phyloP scores from a whole-genome alignment of 2,888 invertebrate genomes.

The Pyralis farinalis region DNA sequence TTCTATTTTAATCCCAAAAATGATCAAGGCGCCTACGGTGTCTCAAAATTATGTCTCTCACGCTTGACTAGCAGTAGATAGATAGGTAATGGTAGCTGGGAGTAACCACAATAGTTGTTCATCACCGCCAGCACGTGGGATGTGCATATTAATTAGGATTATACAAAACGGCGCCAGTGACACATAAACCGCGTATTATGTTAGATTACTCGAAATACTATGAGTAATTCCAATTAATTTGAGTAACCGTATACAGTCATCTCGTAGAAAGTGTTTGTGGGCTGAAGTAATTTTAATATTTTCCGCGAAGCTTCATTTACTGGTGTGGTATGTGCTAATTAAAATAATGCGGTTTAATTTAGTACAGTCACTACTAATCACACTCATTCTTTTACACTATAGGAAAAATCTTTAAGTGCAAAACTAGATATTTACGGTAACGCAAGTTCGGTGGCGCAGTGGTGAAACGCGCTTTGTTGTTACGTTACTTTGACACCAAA shows the following conservation, averaged over 20 bases:
- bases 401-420: too few relatives aligned
- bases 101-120: conserved; percentile 20
- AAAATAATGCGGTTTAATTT: neutral
- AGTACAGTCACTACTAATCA: neutral
- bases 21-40: too few relatives aligned
- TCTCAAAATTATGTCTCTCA: too few relatives aligned
- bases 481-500: too few relatives aligned
- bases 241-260: conserved; percentile 26
- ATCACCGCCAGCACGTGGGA: conserved; percentile 17
- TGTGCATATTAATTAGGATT: conserved; percentile 5
- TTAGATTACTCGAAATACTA: conserved; percentile 28
- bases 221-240: conserved; percentile 44
- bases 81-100: too few relatives aligned
- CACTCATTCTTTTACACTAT: too few relatives aligned
- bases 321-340: conserved; percentile 5
- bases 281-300: conserved; percentile 21
- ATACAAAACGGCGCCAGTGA: conserved; percentile 10
- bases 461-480: too few relatives aligned
- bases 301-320: conserved; percentile 14
- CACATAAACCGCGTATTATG: conserved; percentile 33
- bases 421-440: too few relatives aligned
- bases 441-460: too few relatives aligned
- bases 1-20: too few relatives aligned
- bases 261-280: conserved; percentile 27
- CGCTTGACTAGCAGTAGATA: too few relatives aligned